Conservation (phyloP, 2,888 invertebrate species). For the Hyppa rectilinea region DNA sequence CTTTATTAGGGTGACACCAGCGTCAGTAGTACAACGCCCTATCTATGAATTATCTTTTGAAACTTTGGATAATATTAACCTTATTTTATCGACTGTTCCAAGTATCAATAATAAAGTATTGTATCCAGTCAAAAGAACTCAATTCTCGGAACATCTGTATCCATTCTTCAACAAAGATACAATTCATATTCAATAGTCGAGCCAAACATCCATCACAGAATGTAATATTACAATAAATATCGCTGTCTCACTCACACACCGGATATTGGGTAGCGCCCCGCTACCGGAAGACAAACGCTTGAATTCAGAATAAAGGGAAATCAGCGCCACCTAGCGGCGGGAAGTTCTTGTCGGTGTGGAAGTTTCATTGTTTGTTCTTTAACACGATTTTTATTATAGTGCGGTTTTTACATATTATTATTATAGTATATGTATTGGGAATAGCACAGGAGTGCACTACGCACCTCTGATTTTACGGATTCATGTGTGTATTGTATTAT, state of each 20-base stretch:
- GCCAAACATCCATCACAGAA: slow-evolving; percentile 34
- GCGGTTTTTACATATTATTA: too few species aligned
- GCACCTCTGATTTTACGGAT: too few species aligned
- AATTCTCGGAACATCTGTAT: slow-evolving; percentile 17
- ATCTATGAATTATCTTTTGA: too few species aligned
- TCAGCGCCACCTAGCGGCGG: slow-evolving; percentile 55
- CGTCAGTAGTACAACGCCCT: too few species aligned
- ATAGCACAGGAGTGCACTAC: background rate
- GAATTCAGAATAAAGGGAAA: slow-evolving; percentile 71
- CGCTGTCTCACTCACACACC: slow-evolving; percentile 58
- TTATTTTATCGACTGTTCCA: background rate
- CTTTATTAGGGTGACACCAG: too few species aligned
- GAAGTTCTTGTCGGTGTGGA: slow-evolving; percentile 33
- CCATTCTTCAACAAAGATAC: slow-evolving; percentile 19
- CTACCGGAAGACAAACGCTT: slow-evolving; percentile 61
- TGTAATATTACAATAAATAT: slow-evolving; percentile 35
- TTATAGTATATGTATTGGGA: background rate
- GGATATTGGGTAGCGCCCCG: slow-evolving; percentile 68
- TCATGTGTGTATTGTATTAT: too few species aligned
- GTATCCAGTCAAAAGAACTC: background rate
- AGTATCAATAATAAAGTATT: background rate
- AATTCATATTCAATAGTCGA: slow-evolving; percentile 37
- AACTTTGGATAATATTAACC: background rate
- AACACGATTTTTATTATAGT: background rate
- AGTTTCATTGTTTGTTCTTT: slow-evolving; percentile 33